Conservation (phyloP, 1,140 invertebrate species). For the Bicyclus anynana region DNA sequence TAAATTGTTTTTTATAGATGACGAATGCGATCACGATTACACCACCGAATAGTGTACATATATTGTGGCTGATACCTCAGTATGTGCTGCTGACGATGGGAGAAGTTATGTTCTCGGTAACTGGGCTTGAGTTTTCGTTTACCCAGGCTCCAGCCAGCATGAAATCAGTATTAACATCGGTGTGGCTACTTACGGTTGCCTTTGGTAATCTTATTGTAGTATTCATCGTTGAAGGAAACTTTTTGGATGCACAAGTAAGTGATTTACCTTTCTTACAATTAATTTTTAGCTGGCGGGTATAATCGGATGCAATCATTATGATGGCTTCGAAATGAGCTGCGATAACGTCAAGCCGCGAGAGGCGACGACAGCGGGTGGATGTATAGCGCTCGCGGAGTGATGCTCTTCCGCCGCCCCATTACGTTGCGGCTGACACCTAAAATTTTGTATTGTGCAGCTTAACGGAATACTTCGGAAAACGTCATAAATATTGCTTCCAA, state of each 20-base stretch:
- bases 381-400: too few species aligned
- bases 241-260: slow-evolving; percentile 82
- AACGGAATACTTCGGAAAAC: too few species aligned
- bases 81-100: slow-evolving; percentile 91
- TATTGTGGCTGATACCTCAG: slow-evolving; percentile 91
- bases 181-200: slow-evolving; percentile 93
- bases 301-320: too few species aligned
- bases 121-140: slow-evolving; percentile 95
- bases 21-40: slow-evolving; percentile 75
- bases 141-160: slow-evolving; percentile 91
- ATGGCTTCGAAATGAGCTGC: too few species aligned
- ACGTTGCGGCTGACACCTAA: too few species aligned
- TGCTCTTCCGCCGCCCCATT: too few species aligned
- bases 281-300: too few species aligned
- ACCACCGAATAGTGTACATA: slow-evolving; percentile 84
- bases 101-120: slow-evolving; percentile 93
- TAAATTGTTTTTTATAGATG: slow-evolving; percentile 31
- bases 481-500: too few species aligned
- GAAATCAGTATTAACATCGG: slow-evolving; percentile 94
- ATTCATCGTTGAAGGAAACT: slow-evolving; percentile 84
- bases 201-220: slow-evolving; percentile 95
- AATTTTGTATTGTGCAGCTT: too few species aligned
- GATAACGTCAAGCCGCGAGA: too few species aligned
- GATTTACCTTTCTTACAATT: too few species aligned
- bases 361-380: too few species aligned